Percentiles rank a stretch among this genome's conserved stretches.
These are phyloP conservation scores for Antheraea pernyi DNA, from an alignment of 1,140 invertebrate genomes.

Conservation along the genomic window DNA sequence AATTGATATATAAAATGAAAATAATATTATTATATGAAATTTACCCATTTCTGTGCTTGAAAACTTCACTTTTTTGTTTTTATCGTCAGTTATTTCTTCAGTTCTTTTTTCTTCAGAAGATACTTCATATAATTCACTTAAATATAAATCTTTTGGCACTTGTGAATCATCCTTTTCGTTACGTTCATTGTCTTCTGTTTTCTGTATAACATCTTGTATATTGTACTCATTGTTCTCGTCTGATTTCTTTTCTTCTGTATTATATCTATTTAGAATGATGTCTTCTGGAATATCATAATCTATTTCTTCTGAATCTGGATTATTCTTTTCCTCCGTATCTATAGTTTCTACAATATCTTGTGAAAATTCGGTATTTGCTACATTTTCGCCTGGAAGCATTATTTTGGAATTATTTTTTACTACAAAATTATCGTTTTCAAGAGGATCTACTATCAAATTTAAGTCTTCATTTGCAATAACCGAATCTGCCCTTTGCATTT, in stretches of 20 bases:
- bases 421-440: not conserved
- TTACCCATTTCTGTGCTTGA: slow-evolving; percentile 55
- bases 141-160: slow-evolving; percentile 11
- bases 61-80: slow-evolving; percentile 60
- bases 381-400: not conserved
- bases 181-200: not conserved
- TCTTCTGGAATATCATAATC: not conserved
- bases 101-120: slow-evolving; percentile 1
- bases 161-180: not conserved
- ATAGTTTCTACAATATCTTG: not conserved
- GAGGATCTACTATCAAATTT: not conserved
- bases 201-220: not conserved
- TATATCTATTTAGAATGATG: not conserved
- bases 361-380: not conserved
- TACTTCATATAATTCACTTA: slow-evolving; percentile 24
- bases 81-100: slow-evolving; percentile 29
- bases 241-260: not conserved
- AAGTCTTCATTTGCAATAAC: not conserved
- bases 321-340: not conserved
- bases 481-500: not conserved
- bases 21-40: slow-evolving; percentile 10
- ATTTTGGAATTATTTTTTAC: not conserved
- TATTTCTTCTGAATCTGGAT: not conserved
- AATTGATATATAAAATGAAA: not conserved
- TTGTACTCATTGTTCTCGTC: not conserved